Conservation (phyloP, 2,888 invertebrate species). For the Acanthoscelides obtectus region DNA sequence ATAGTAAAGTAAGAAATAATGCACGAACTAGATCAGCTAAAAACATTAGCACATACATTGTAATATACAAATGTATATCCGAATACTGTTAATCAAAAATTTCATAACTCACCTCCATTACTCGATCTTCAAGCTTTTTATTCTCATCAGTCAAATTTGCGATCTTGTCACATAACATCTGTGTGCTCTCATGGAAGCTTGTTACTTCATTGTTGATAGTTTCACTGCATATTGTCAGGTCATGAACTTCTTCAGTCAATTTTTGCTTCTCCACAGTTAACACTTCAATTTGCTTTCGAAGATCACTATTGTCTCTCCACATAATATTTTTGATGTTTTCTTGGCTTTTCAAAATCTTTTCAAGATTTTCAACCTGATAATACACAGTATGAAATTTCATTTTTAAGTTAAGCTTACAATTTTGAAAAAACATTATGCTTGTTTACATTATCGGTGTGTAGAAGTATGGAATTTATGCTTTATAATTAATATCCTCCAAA, state of each 20-base stretch:
- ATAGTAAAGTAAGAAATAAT: too few relatives aligned
- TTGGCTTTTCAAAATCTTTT: constrained; percentile 13
- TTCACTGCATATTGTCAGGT: background rate
- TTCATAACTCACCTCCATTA: background rate
- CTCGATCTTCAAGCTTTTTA: constrained; percentile 2
- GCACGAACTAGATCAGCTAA: too few relatives aligned
- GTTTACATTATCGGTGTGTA: too few relatives aligned
- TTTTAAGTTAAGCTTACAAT: too few relatives aligned
- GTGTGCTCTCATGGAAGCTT: background rate
- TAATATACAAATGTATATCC: too few relatives aligned
- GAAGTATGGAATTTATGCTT: too few relatives aligned
- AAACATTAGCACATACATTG: too few relatives aligned
- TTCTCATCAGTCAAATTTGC: background rate
- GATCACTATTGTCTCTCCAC: constrained; percentile 14
- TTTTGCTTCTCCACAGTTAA: background rate
- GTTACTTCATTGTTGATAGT: constrained; percentile 2
- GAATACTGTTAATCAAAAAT: too few relatives aligned
- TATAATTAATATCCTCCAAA: too few relatives aligned
- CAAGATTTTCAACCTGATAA: constrained; percentile 7
- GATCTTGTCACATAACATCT: too few relatives aligned
- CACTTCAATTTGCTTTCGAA: constrained; percentile 4
- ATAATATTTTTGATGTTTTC: constrained; percentile 13
- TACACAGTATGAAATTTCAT: background rate
- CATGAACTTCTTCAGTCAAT: background rate
- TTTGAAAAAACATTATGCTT: too few relatives aligned